Evolutionary conservation across 2,113 vertebrate genomes (phyloP).

Genomic region (Eleginops maclovinus): DNA sequence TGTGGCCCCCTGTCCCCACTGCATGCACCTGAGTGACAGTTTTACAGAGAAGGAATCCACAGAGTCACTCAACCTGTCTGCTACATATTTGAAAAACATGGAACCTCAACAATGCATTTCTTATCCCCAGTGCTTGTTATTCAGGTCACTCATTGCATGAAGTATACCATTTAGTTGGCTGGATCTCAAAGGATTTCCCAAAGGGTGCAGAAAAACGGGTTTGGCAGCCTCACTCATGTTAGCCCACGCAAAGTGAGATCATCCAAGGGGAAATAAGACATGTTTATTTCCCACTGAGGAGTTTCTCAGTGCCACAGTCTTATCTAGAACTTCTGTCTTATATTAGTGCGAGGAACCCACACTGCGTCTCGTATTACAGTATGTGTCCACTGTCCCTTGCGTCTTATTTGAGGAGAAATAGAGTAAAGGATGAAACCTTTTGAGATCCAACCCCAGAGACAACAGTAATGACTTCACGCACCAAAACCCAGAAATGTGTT

Average conservation of each 20-base stretch:
- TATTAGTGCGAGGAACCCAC: background rate
- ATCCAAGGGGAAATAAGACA: slow-evolving; percentile 23
- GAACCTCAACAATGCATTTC: background rate
- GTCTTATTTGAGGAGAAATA: background rate
- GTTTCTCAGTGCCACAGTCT: slow-evolving; percentile 13
- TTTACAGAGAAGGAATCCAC: slow-evolving; percentile 26
- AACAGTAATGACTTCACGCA: background rate
- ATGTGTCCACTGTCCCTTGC: background rate
- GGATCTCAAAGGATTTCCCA: slow-evolving; percentile 60
- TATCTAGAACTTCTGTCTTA: background rate
- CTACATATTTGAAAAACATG: slow-evolving; percentile 1
- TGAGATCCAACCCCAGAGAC: slow-evolving; percentile 45
- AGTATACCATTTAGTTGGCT: slow-evolving; percentile 28
- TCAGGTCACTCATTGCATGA: slow-evolving; percentile 48
- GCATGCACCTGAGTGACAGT: slow-evolving; percentile 56
- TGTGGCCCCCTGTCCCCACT: slow-evolving; percentile 54
- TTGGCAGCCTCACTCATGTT: slow-evolving; percentile 20
- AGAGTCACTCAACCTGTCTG: slow-evolving; percentile 23
- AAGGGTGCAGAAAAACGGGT: slow-evolving; percentile 11
- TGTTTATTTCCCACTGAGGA: slow-evolving; percentile 24
- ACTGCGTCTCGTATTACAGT: background rate
- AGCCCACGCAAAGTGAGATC: slow-evolving; percentile 19
- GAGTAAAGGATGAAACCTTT: slow-evolving; percentile 24
- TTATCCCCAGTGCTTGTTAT: slow-evolving; percentile 23
- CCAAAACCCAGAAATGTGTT: background rate